Conservation (phyloP, 2,797 vertebrate species). For the Fratercula arctica region DNA sequence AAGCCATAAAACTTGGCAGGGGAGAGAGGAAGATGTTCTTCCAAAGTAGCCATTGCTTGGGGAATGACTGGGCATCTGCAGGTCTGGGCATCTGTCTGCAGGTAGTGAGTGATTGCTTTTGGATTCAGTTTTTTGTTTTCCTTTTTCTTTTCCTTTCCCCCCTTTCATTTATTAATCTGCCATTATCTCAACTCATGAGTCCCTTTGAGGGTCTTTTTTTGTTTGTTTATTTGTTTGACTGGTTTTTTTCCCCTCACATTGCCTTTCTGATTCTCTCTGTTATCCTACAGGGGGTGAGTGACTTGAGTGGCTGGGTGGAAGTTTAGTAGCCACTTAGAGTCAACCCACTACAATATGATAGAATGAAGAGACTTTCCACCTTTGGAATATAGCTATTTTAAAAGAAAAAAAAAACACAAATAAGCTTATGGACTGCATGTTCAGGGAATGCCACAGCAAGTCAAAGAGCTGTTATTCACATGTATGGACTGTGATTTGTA, state of each 20-base stretch:
- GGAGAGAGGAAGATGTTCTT: not conserved
- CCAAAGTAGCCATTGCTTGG: not conserved
- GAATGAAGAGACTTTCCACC: not conserved
- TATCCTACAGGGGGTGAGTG: not conserved
- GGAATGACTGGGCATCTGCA: not conserved
- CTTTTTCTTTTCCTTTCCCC: not conserved
- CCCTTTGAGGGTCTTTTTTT: not conserved
- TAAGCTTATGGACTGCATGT: not conserved
- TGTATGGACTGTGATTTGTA: not conserved
- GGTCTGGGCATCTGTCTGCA: not conserved
- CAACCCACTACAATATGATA: not conserved
- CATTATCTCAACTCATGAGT: not conserved
- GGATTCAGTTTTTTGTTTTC: not conserved
- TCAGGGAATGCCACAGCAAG: not conserved
- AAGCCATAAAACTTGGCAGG: not conserved
- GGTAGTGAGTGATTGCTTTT: not conserved
- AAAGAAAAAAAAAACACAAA: not conserved
- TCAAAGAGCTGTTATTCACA: not conserved
- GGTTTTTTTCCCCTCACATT: not conserved
- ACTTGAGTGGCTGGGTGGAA: not conserved
- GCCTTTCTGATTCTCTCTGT: not conserved
- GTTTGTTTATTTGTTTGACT: not conserved
- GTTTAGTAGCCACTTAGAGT: not conserved
- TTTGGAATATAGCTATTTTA: not conserved
- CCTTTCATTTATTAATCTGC: not conserved